A percentile compares a stretch with the other conserved stretches of the same genome.
phyloP scores from a whole-genome alignment of 2,888 invertebrate species.

The Ennomos fuscantarius region DNA sequence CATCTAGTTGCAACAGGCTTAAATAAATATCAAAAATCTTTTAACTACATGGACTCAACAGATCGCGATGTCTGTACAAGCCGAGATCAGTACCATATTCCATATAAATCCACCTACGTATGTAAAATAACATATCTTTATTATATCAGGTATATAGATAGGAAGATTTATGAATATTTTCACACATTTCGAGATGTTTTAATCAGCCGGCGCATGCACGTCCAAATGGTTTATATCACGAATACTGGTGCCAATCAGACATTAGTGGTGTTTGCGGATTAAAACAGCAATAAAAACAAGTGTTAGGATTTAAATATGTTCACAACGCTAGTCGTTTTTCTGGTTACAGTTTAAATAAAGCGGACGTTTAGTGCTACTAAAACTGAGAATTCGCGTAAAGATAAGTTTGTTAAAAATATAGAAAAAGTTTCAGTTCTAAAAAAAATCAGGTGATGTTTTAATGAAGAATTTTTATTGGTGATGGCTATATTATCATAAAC shows the following conservation, averaged over 20 bases:
- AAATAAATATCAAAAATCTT: too few species aligned
- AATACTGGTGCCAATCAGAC: conserved; percentile 30
- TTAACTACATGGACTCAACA: too few species aligned
- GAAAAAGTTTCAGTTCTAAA: too few species aligned
- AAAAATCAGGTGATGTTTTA: too few species aligned
- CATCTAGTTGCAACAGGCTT: too few species aligned
- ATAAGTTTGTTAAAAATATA: conserved; percentile 30
- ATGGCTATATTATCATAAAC: too few species aligned
- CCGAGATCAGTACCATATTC: too few species aligned
- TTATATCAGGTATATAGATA: too few species aligned
- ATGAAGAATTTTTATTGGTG: too few species aligned
- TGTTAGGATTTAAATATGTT: conserved; percentile 42
- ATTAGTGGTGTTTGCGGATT: conserved; percentile 46
- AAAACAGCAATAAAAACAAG: conserved; percentile 50
- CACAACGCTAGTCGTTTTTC: conserved; percentile 38
- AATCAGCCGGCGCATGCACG: conserved; percentile 4
- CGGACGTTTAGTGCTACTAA: conserved; percentile 51
- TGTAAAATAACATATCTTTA: too few species aligned
- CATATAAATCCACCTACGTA: too few species aligned
- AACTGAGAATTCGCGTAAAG: conserved; percentile 42
- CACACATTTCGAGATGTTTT: conserved; percentile 1
- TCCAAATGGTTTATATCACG: conserved; percentile 20
- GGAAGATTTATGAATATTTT: background rate
- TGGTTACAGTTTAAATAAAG: conserved; percentile 49
- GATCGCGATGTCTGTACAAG: too few species aligned